Conservation (phyloP, 1,140 invertebrate genomes). For the Acromyrmex echinatior region DNA sequence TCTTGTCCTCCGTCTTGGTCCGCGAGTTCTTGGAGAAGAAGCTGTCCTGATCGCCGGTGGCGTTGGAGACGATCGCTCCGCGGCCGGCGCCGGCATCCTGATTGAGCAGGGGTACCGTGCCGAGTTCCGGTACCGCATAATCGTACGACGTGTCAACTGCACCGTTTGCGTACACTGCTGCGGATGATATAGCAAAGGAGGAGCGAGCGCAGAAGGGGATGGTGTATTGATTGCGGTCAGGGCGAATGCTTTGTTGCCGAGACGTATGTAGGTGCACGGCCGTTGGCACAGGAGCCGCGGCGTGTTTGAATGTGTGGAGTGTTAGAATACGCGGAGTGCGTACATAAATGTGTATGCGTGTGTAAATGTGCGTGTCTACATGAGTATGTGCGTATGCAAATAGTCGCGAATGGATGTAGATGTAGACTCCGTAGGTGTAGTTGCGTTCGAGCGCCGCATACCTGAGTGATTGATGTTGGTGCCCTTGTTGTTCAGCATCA, state of each 20-base stretch:
- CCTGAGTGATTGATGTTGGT: slow-evolving; percentile 86
- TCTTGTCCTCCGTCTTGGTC: slow-evolving; percentile 85
- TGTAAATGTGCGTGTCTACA: not conserved
- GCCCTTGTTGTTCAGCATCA: slow-evolving; percentile 88
- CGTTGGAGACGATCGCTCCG: slow-evolving; percentile 71
- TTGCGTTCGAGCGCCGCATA: slow-evolving; percentile 71
- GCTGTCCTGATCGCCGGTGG: slow-evolving; percentile 85
- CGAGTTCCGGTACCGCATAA: slow-evolving; percentile 92
- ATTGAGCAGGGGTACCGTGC: slow-evolving; percentile 89
- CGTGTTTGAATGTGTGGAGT: slow-evolving; percentile 7
- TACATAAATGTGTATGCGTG: not conserved
- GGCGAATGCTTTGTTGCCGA: slow-evolving; percentile 78
- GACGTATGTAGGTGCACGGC: slow-evolving; percentile 61
- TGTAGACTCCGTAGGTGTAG: slow-evolving; percentile 1
- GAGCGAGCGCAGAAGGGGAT: slow-evolving; percentile 60
- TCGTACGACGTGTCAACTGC: slow-evolving; percentile 89
- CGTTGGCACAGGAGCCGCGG: slow-evolving; percentile 39
- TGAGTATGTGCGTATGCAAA: not conserved
- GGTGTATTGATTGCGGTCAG: slow-evolving; percentile 84
- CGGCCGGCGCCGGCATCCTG: slow-evolving; percentile 75
- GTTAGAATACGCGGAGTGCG: not conserved
- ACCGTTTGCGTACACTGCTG: slow-evolving; percentile 85
- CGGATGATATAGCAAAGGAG: slow-evolving; percentile 83
- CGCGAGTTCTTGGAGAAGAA: slow-evolving; percentile 85
- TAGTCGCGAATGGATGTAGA: slow-evolving; percentile 14